Evolutionary conservation across 2,113 vertebrate genomes (phyloP), one percentile per base, ranked within the genome.

Genomic region (Danionella cerebrum): DNA sequence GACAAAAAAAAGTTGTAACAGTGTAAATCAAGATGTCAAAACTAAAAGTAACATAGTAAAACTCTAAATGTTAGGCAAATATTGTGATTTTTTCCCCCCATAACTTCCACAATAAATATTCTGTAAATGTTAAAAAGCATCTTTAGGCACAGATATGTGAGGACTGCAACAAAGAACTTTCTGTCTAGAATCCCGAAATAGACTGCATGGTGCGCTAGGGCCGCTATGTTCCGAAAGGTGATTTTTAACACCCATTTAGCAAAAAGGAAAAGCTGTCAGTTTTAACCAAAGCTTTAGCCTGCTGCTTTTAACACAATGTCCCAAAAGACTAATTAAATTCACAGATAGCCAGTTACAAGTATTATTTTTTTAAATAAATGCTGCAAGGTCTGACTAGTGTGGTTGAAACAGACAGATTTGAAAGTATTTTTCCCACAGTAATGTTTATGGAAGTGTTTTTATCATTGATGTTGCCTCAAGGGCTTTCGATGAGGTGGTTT

Each of bases 91-190:
- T 48, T 21, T 6, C 18, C 14, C 14, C 50, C 10, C 4, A 52
- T 6, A 57, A 12, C 6, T 19, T 38, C 3, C 13, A 27, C 25
- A 51, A 22, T 35, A 36, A 22, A 5, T n/a, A n/a, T n/a, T 33
- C 19, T 36, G 10, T 21, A 7, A 16, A 33, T 5, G 29, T 3
- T 11, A 21, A 29, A 59, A 8, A 44, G 14, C 36, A 55, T 38
- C 6, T n/a, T n/a, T 10, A 22, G 0, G 27, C 22, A 31, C 29
- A 14, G 44, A 25, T 44, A n/a, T 31, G 9, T 44, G 39, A 31
- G 57, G 9, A 42, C 14, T 60, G 25, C 44, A 60, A 60, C 39
- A 60, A 60, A 60, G 24, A 11, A 60, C 14, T 60, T 38, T 44
- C 29, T 60, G 24, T 48, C 36, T 44, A 64, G 33, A 64, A 63